Percentiles rank a stretch among this genome's conserved stretches.
phyloP scores from a whole-genome alignment of 2,797 vertebrate species.

The Coendou prehensilis region DNA sequence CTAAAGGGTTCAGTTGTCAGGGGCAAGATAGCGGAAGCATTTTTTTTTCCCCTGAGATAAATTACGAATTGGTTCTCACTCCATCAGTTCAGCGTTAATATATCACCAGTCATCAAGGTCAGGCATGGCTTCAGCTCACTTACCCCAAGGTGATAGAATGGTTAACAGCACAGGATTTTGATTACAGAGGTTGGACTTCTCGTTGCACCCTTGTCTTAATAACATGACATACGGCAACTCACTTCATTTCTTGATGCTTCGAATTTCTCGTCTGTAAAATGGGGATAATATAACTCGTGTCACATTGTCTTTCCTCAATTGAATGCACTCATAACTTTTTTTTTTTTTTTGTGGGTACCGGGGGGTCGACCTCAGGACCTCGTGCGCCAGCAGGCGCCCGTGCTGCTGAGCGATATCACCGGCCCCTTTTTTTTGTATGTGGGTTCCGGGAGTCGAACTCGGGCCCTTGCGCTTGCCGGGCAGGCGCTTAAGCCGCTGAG shows the following conservation, averaged over 20 bases:
- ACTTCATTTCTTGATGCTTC: not conserved
- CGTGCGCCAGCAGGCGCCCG: no score
- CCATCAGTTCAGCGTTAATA: constrained; percentile 63
- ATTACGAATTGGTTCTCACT: constrained; percentile 77
- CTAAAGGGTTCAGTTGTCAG: constrained; percentile 80
- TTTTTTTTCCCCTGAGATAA: constrained; percentile 66
- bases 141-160: constrained; percentile 19
- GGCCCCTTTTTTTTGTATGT: no score
- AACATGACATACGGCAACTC: not conserved
- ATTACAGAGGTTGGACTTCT: constrained; percentile 41
- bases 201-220: not conserved
- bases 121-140: constrained; percentile 34
- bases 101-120: constrained; percentile 73
- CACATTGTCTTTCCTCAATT: not conserved
- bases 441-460: no score
- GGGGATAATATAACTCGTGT: not conserved
- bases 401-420: no score
- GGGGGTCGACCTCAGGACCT: no score
- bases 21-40: constrained; percentile 50
- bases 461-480: no score
- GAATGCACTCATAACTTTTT: not conserved
- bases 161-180: constrained; percentile 27
- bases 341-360: no score
- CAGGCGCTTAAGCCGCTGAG: no score
- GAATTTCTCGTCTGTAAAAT: constrained; percentile 68